These are phyloP conservation scores for Maniola jurtina DNA, from an alignment of 1,140 invertebrate genomes.

Conservation along the genomic window DNA sequence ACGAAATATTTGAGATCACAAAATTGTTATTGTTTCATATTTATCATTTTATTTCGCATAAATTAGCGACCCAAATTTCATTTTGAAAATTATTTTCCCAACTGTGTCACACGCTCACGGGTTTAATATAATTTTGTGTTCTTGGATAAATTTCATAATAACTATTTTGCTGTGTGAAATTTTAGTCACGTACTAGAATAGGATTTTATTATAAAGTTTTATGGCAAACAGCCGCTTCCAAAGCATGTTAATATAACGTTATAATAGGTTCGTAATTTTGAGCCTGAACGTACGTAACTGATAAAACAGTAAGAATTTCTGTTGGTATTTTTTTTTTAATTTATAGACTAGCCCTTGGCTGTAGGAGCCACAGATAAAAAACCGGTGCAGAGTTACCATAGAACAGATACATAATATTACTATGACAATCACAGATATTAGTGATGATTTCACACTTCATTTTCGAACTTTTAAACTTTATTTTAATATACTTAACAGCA, in stretches of 20 bases:
- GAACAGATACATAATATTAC: no score
- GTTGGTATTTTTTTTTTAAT: no score
- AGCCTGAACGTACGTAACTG: no score
- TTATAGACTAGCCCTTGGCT: no score
- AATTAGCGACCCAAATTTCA: slow-evolving; percentile 11
- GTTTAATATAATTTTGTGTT: slow-evolving; percentile 19
- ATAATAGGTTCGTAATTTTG: neutral
- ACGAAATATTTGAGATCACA: neutral
- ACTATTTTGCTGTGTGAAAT: slow-evolving; percentile 25
- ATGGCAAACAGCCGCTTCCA: slow-evolving; percentile 9
- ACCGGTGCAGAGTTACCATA: no score
- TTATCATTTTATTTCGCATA: neutral
- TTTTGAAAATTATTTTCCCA: slow-evolving; percentile 17
- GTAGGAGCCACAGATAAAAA: no score
- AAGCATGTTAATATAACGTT: neutral
- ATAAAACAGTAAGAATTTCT: no score
- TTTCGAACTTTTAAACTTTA: no score
- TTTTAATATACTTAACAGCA: no score
- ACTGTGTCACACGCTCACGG: slow-evolving; percentile 8
- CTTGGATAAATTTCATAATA: slow-evolving; percentile 27
- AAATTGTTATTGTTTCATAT: slow-evolving; percentile 1
- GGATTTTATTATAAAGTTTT: slow-evolving; percentile 25
- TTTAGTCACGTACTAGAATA: slow-evolving; percentile 22
- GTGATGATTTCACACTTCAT: no score
- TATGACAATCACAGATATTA: no score